Conservation (phyloP, 2,888 invertebrate genomes). For the Gandaritis pyraliata region DNA sequence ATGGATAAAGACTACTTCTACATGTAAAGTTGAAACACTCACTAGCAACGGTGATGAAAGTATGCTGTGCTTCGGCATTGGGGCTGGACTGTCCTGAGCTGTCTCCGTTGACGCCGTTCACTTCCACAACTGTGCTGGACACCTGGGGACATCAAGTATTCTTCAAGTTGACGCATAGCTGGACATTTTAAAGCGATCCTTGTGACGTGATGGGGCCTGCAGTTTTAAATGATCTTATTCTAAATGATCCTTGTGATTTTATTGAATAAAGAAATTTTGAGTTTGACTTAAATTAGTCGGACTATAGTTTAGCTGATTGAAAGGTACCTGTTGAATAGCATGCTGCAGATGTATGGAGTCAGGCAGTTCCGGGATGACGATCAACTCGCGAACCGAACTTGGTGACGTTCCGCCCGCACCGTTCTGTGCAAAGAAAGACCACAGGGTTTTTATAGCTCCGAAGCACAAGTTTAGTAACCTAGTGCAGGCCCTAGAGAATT, state of each 20-base stretch:
- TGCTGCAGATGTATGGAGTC: constrained; percentile 77
- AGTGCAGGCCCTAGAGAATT: no score
- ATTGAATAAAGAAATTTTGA: no score
- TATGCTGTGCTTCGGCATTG: constrained; percentile 77
- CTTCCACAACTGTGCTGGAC: constrained; percentile 74
- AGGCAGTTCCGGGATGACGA: constrained; percentile 77
- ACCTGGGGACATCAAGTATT: constrained; percentile 58
- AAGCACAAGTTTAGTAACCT: no score
- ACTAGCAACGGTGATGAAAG: constrained; percentile 90
- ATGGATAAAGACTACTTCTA: no score
- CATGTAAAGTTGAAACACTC: constrained; percentile 44
- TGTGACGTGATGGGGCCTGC: no score
- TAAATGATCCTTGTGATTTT: no score
- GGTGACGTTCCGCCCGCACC: constrained; percentile 67
- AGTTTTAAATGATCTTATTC: no score
- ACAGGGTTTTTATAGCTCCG: not conserved
- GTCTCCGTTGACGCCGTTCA: constrained; percentile 82
- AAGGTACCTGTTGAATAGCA: constrained; percentile 76
- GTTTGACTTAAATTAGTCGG: no score
- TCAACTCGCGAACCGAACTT: constrained; percentile 71
- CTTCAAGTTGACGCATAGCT: no score
- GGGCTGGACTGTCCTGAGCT: constrained; percentile 85
- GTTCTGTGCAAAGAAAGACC: constrained; percentile 43
- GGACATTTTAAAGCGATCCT: no score
- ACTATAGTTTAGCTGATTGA: no score